Base-by-base conservation (phyloP, 1,140 invertebrate species). In the Nymphalis io region DNA sequence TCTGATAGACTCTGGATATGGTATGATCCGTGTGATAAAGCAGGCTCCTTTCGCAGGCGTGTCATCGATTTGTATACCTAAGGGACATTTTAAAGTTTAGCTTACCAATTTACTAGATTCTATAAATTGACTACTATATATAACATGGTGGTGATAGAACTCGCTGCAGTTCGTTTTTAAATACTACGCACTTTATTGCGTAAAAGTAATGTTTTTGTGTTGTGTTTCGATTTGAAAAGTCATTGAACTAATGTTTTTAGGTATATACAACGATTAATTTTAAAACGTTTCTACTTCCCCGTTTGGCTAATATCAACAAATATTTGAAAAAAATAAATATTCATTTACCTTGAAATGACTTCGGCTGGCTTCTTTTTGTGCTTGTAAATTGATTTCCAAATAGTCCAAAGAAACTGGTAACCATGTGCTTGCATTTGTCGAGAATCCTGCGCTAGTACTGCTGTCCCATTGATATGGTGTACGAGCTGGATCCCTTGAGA, bases 381-480 rank as follows among this genome's bases (percentile, higher is more conserved):
- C 73, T 13, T 72, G 73, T 10, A 91, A 70, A 63, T 96, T 95
- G 3, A 94, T 73, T 1, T 74, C 71, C 44, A 70, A 73, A 66
- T 94, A 95, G 68, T 95, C 93, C 0, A 70, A 13, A 33, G 93
- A 90, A 2, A 95, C 89, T 0, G 95, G 95, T 27, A 96, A 71
- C 95, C 95, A 95, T 0, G 95, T 93, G 33, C 79, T 91, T 5
- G 38, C 70, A 39, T 79, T 89, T 1, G 85, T 93, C n/a, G 92
- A 94, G 72, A 94, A 94, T 8, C 96, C 96, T 3, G 95, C 95
- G 77, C 94, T 94, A 3, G 72, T 81, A 0, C 90, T 87, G 69
- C 89, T 88, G 72, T 94, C 92, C 96, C 96, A 97, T 73, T 96
- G 96, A 88, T 95, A 96, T 0, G 96, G 95, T 1, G 95, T 95